Conservation (phyloP, 2,888 invertebrate genomes). For the Sarcophaga carnaria region DNA sequence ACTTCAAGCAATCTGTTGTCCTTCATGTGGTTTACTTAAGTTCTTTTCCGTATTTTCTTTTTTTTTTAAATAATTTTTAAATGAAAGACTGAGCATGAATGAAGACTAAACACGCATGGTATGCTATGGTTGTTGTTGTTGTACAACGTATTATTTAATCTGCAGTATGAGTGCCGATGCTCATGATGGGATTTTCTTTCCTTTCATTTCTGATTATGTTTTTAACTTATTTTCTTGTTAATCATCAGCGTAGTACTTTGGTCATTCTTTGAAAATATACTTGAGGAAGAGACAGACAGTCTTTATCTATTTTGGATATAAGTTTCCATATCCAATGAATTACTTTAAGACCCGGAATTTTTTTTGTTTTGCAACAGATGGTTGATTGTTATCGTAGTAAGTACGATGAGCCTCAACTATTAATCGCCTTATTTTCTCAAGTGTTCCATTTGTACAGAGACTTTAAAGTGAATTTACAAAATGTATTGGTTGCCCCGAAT, state of each 20-base stretch:
- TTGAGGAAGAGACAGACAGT: background rate
- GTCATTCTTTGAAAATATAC: background rate
- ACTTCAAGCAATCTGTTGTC: slow-evolving; percentile 21
- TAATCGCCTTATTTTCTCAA: background rate
- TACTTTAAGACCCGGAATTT: background rate
- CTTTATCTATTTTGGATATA: background rate
- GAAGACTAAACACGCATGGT: background rate
- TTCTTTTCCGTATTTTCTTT: slow-evolving; percentile 11
- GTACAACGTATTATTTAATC: background rate
- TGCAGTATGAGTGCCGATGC: background rate
- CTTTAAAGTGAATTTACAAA: too few relatives aligned
- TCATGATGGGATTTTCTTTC: background rate
- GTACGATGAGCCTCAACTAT: background rate
- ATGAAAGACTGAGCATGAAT: background rate
- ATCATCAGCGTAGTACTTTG: background rate
- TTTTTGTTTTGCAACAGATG: background rate
- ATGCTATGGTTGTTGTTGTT: background rate
- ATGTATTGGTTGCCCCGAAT: too few relatives aligned
- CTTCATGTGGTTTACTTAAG: slow-evolving; percentile 13
- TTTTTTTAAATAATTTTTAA: slow-evolving; percentile 13
- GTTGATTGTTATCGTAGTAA: background rate
- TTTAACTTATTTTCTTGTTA: background rate
- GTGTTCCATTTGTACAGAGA: background rate
- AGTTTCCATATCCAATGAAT: background rate
- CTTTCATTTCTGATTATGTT: background rate